Conservation (phyloP, 2,888 invertebrate species). For the Drosophila kambysellisi region DNA sequence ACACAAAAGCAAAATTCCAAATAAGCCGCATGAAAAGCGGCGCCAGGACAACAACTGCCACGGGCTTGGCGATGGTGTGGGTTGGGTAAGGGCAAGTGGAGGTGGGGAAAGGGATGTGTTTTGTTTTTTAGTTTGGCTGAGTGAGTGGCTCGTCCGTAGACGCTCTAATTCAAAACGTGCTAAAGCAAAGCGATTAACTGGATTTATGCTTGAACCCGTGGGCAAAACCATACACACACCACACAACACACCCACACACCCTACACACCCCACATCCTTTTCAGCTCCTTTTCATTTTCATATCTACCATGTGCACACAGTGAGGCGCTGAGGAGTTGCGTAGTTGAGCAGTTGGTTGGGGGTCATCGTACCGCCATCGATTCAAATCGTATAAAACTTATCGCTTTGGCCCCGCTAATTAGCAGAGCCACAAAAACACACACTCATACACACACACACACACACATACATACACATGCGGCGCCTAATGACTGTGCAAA, state of each 20-base stretch:
- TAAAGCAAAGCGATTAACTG: conserved; percentile 60
- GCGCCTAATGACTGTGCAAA: conserved; percentile 68
- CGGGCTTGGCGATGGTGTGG: neutral
- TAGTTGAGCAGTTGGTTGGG: neutral
- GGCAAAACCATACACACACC: conserved; percentile 18
- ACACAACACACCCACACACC: too few relatives aligned
- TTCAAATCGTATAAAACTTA: conserved; percentile 53
- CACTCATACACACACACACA: neutral
- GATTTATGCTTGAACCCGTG: conserved; percentile 31
- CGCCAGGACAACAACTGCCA: conserved; percentile 39
- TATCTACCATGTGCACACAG: neutral
- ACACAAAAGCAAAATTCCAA: conserved; percentile 71
- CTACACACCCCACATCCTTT: neutral
- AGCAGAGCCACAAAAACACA: conserved; percentile 40
- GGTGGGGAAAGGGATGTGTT: neutral
- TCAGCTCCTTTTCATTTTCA: conserved; percentile 14
- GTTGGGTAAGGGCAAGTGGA: neutral
- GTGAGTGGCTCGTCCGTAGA: neutral
- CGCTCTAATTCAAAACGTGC: conserved; percentile 38
- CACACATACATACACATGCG: conserved; percentile 1
- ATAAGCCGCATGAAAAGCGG: conserved; percentile 65
- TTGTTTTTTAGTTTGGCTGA: conserved; percentile 12
- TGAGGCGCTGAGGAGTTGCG: neutral
- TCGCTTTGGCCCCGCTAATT: conserved; percentile 52
- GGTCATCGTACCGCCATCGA: conserved; percentile 36